Percentiles rank a stretch among this genome's conserved stretches.
Conservation (phyloP, 2,113 vertebrate genomes). For the Taurulus bubalis region DNA sequence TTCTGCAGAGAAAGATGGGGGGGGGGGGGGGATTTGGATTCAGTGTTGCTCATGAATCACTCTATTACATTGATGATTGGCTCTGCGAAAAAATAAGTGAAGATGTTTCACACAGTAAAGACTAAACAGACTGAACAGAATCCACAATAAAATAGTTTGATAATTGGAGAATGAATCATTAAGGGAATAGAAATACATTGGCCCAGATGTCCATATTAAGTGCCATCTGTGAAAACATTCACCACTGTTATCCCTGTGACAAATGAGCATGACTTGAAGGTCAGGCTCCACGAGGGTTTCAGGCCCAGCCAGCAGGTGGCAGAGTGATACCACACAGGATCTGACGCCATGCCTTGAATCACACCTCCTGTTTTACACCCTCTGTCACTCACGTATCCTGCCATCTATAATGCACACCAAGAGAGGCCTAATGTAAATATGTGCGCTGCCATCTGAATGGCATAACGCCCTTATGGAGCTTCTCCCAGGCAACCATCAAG, state of each 20-base stretch:
- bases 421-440: slow-evolving; percentile 51
- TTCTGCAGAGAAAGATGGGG: slow-evolving; percentile 83
- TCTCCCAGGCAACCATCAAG: slow-evolving; percentile 32
- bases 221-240: slow-evolving; percentile 79
- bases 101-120: slow-evolving; percentile 60
- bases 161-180: slow-evolving; percentile 73
- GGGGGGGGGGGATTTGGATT: slow-evolving; percentile 13
- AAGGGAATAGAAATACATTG: slow-evolving; percentile 71
- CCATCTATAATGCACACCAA: slow-evolving; percentile 56
- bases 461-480: slow-evolving; percentile 33
- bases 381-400: slow-evolving; percentile 2
- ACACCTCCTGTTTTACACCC: slow-evolving; percentile 10
- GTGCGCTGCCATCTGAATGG: slow-evolving; percentile 38
- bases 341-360: slow-evolving; percentile 17
- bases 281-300: slow-evolving; percentile 49
- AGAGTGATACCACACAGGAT: slow-evolving; percentile 37
- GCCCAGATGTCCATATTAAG: slow-evolving; percentile 78
- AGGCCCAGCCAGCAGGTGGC: slow-evolving; percentile 74
- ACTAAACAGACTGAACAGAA: slow-evolving; percentile 64
- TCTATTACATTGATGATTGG: slow-evolving; percentile 42
- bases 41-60: slow-evolving; percentile 47
- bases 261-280: slow-evolving; percentile 76
- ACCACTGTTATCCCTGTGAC: slow-evolving; percentile 73
- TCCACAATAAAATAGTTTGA: slow-evolving; percentile 59
- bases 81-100: slow-evolving; percentile 61